Percentiles rank a stretch among this genome's conserved stretches.
Evolutionary conservation across 2,797 vertebrate genomes (phyloP).

Genomic region (Phyllotis vaccarum): DNA sequence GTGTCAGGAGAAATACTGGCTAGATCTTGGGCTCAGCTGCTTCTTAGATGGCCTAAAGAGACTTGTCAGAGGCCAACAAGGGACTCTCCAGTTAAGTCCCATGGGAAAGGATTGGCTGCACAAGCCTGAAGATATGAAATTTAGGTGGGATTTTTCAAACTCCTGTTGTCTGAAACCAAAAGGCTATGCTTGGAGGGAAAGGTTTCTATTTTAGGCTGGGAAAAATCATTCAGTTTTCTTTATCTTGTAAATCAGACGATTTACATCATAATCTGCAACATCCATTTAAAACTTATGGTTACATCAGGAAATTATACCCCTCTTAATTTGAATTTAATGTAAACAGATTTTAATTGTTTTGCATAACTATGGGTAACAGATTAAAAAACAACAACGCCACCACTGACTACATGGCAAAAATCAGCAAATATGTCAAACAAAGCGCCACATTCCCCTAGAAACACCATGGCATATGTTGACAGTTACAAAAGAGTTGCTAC

Average conservation of each 20-base stretch:
- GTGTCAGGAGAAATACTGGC: background rate
- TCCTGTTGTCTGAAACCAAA: background rate
- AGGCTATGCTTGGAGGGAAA: background rate
- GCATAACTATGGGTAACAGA: constrained; percentile 65
- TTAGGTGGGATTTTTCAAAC: constrained; percentile 58
- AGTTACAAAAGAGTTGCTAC: constrained; percentile 72
- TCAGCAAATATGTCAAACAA: constrained; percentile 72
- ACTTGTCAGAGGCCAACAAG: background rate
- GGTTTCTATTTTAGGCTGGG: background rate
- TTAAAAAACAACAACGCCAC: background rate
- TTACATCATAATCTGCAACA: constrained; percentile 68
- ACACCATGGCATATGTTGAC: constrained; percentile 56
- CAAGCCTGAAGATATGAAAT: background rate
- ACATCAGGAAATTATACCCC: constrained; percentile 68
- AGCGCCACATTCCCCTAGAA: constrained; percentile 65
- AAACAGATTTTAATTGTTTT: constrained; percentile 78
- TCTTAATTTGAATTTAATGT: constrained; percentile 80
- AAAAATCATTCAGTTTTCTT: constrained; percentile 41
- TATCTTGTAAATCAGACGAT: constrained; percentile 68
- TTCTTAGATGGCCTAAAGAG: background rate
- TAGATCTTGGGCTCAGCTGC: background rate
- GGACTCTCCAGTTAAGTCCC: background rate
- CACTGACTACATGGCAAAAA: constrained; percentile 62
- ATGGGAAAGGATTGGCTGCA: background rate
- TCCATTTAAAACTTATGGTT: constrained; percentile 65